These are phyloP conservation scores for Ruditapes philippinarum DNA, from an alignment of 1,140 invertebrate genomes.

Conservation along the genomic window DNA sequence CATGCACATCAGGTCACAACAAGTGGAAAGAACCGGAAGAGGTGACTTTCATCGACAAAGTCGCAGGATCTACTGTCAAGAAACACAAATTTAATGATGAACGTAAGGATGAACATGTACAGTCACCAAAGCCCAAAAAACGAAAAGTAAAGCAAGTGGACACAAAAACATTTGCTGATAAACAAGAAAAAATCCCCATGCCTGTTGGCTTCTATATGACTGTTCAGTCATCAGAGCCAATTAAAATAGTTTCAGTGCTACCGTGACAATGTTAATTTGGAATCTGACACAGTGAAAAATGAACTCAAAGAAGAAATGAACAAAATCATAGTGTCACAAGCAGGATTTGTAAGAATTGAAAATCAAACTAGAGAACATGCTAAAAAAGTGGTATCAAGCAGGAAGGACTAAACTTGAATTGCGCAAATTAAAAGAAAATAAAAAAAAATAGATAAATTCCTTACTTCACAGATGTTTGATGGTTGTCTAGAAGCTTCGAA, in stretches of 20 bases:
- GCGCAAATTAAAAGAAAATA: too few species aligned
- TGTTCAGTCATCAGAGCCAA: too few species aligned
- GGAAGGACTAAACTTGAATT: too few species aligned
- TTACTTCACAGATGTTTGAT: too few species aligned
- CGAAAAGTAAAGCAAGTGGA: neutral
- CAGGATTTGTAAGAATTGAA: neutral
- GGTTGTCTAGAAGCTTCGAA: too few species aligned
- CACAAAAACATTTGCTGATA: neutral
- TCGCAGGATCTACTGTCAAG: neutral
- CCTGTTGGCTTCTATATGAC: constrained; percentile 17
- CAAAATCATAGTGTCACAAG: too few species aligned
- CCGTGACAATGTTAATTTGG: too few species aligned
- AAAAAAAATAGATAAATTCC: too few species aligned
- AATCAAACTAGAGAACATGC: neutral
- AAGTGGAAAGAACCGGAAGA: constrained; percentile 6
- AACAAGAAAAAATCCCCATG: neutral
- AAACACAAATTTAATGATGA: neutral
- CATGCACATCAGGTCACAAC: neutral
- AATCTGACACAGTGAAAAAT: too few species aligned
- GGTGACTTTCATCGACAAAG: constrained; percentile 18
- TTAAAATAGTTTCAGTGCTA: too few species aligned
- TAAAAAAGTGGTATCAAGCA: neutral
- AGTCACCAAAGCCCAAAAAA: neutral
- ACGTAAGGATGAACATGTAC: neutral
- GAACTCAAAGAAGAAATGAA: too few species aligned